Percentiles rank a stretch among this genome's conserved stretches.
Evolutionary conservation across 1,140 invertebrate genomes (phyloP).

Genomic region (Octopus bimaculoides): DNA sequence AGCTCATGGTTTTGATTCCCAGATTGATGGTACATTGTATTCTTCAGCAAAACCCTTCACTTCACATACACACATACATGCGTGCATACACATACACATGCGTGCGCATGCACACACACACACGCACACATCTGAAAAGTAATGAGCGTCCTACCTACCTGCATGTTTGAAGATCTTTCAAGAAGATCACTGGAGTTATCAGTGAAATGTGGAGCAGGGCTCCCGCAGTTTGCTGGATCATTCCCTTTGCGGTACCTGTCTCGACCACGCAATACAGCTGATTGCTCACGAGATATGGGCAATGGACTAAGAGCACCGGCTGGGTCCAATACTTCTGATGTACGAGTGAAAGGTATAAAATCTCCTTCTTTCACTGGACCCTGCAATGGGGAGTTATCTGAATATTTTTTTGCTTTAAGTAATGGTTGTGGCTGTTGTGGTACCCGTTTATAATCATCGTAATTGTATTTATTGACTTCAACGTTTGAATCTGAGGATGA

Average conservation of each 20-base stretch:
- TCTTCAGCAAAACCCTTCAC: no score
- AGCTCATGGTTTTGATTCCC: no score
- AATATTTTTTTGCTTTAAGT: neutral
- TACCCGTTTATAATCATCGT: neutral
- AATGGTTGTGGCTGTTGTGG: neutral
- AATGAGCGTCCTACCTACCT: neutral
- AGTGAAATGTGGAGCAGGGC: slow-evolving; percentile 28
- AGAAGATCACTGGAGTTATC: neutral
- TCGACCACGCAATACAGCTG: slow-evolving; percentile 44
- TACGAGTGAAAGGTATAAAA: slow-evolving; percentile 55
- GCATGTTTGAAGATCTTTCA: neutral
- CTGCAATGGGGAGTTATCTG: neutral
- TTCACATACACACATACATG: no score
- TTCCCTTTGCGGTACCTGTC: slow-evolving; percentile 47
- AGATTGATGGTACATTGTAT: no score
- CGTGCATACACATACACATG: neutral
- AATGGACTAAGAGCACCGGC: slow-evolving; percentile 46
- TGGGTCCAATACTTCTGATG: slow-evolving; percentile 53
- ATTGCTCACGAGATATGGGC: slow-evolving; percentile 51
- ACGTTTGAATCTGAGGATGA: no score
- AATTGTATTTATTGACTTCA: neutral
- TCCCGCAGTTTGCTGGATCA: slow-evolving; percentile 50
- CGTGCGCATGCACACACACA: neutral
- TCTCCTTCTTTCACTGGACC: slow-evolving; percentile 34
- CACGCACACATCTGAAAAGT: neutral